Base-by-base conservation (phyloP, 2,113 vertebrate genomes). In the Misgurnus mizolepis region DNA sequence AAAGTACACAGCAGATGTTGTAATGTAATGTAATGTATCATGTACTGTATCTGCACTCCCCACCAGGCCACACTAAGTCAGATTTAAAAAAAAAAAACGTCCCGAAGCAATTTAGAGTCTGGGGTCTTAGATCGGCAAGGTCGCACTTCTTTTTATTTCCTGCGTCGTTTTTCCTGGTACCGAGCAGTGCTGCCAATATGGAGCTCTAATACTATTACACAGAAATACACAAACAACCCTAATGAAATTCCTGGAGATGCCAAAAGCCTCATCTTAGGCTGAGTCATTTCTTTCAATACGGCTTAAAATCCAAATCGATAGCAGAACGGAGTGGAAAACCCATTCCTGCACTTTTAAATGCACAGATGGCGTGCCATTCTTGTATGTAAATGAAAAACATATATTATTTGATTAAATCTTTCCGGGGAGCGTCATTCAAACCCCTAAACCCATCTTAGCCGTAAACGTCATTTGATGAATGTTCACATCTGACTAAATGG, bases 191-290 rank as follows among this genome's bases (percentile, higher is more conserved):
- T 50, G 61, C 74, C 61, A 76, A 14, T 75, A 27, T 5, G 2
- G 41, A 49, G 58, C 72, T 75, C 18, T 75, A 64, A 76, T 66
- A 53, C 43, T 53, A 65, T 65, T 53, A 76, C 27, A 76, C 22
- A 76, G 45, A 65, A n/a, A 65, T 17, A 6, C 40, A 27, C 74
- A 76, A 76, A 76, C 62, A 65, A 10, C 49, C 74, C 74, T 76
- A 76, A 76, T 76, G 47, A 76, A 65, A 76, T 76, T 76, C 66
- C 62, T 66, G 62, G 47, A 53, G 62, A 76, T 76, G 74, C 74
- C 74, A 76, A 76, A 76, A 76, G 47, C 75, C 62, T 77, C 75
- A 15, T 76, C 74, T 53, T 15, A 55, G 75, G 75, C 62, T 66
- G n/a, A 65, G 49, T 77, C 34, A 77, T 65, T 77, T 66, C 75